Evolutionary conservation across 2,888 invertebrate species (phyloP).

Genomic region (Drosophila falleni): DNA sequence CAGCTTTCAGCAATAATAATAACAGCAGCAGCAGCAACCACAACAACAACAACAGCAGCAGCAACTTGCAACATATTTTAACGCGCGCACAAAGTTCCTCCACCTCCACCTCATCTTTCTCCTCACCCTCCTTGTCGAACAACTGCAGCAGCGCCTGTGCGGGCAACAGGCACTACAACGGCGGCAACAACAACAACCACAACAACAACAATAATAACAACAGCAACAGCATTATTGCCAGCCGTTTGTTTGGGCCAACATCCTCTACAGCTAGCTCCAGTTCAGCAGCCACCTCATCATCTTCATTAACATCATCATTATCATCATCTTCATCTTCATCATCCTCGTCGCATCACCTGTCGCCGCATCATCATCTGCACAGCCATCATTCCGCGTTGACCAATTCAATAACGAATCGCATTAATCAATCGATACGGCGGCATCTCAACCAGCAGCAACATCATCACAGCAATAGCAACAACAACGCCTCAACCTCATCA

Average conservation of each 20-base stretch:
- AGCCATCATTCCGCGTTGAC: slow-evolving; percentile 77
- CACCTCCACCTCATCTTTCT: slow-evolving; percentile 36
- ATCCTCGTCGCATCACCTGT: slow-evolving; percentile 49
- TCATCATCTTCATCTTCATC: slow-evolving; percentile 44
- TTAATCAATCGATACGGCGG: slow-evolving; percentile 83
- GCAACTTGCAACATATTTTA: slow-evolving; percentile 77
- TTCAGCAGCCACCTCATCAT: slow-evolving; percentile 48
- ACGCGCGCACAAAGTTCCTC: slow-evolving; percentile 76
- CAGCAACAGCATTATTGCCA: slow-evolving; percentile 81
- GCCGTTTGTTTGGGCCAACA: slow-evolving; percentile 76
- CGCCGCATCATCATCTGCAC: slow-evolving; percentile 61
- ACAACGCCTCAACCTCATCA: slow-evolving; percentile 42
- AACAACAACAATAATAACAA: slow-evolving; percentile 49
- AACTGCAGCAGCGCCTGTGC: slow-evolving; percentile 76
- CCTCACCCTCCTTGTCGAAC: slow-evolving; percentile 45
- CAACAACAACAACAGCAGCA: slow-evolving; percentile 25
- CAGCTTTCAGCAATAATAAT: slow-evolving; percentile 66
- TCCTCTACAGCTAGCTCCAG: slow-evolving; percentile 53
- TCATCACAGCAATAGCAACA: slow-evolving; percentile 60
- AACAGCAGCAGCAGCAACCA: slow-evolving; percentile 54
- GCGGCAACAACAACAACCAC: slow-evolving; percentile 57
- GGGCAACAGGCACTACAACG: slow-evolving; percentile 79
- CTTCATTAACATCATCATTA: slow-evolving; percentile 36
- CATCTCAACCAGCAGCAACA: slow-evolving; percentile 82
- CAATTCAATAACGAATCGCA: slow-evolving; percentile 83